A percentile compares a stretch with the other conserved stretches of the same genome.
Conservation (phyloP, 2,113 vertebrate genomes). For the Nothoprocta perdicaria region DNA sequence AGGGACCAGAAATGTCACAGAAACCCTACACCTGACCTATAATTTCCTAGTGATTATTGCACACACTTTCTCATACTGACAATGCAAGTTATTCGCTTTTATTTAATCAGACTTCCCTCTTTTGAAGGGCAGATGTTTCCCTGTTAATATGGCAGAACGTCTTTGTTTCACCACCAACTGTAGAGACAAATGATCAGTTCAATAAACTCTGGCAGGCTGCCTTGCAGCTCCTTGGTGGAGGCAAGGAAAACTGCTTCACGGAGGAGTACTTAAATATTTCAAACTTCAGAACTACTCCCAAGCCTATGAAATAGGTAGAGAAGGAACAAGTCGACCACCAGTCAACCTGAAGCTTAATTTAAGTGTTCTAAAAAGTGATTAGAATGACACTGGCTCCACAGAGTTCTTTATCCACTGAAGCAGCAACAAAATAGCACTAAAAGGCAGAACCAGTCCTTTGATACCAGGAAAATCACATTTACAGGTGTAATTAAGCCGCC, state of each 20-base stretch:
- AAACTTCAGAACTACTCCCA: not conserved
- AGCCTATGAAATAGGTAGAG: not conserved
- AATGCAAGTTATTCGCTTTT: conserved; percentile 50
- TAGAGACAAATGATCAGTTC: conserved; percentile 51
- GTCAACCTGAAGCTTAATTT: not conserved
- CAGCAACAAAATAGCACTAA: not conserved
- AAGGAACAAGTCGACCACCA: not conserved
- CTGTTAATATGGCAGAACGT: conserved; percentile 55
- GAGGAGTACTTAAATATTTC: not conserved
- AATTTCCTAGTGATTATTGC: conserved; percentile 47
- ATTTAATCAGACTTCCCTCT: conserved; percentile 54
- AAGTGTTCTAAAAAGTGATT: not conserved
- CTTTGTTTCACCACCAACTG: conserved; percentile 57
- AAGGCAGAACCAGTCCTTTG: not conserved
- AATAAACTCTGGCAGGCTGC: conserved; percentile 56
- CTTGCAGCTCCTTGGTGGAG: not conserved
- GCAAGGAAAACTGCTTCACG: conserved; percentile 5
- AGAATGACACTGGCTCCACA: not conserved
- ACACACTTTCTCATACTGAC: conserved; percentile 15
- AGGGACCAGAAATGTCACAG: conserved; percentile 5
- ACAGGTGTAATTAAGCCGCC: not conserved
- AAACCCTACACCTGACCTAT: not conserved
- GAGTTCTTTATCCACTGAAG: not conserved
- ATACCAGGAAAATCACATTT: not conserved
- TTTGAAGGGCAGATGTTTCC: conserved; percentile 63